Conservation (phyloP, 2,797 vertebrate genomes). For the Liasis olivaceus region DNA sequence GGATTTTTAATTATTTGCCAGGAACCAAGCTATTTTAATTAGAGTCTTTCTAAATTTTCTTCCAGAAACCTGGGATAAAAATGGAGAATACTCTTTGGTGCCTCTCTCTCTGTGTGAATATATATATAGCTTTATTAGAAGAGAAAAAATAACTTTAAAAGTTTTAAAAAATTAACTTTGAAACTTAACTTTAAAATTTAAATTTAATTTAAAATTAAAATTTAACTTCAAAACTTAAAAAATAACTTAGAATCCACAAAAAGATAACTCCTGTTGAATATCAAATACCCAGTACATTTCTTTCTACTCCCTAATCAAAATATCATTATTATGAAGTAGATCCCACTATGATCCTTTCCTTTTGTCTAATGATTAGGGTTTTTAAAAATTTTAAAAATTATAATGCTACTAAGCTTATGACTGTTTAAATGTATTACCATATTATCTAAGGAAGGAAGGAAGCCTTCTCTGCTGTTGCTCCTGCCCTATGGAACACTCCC, state of each 20-base stretch:
- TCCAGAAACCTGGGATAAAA: not conserved
- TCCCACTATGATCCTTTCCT: not conserved
- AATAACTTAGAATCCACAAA: not conserved
- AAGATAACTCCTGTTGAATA: not conserved
- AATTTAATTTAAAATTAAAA: no score
- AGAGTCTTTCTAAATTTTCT: fast-evolving
- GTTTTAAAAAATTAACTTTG: no score
- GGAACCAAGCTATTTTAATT: not conserved
- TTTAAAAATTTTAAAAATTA: no score
- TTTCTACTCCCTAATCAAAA: not conserved
- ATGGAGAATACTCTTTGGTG: not conserved
- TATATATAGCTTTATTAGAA: not conserved
- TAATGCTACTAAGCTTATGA: not conserved
- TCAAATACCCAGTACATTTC: not conserved
- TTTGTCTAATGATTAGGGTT: not conserved
- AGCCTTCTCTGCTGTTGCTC: not conserved
- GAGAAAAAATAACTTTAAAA: not conserved
- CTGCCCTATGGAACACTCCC: no score
- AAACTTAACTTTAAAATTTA: no score
- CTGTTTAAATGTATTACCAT: not conserved
- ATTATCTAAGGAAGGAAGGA: not conserved
- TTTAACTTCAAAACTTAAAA: not conserved
- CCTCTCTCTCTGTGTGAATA: not conserved
- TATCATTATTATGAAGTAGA: not conserved
- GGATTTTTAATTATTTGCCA: not conserved